Conservation (phyloP, 2,888 invertebrate species). For the Neoaliturus tenellus region DNA sequence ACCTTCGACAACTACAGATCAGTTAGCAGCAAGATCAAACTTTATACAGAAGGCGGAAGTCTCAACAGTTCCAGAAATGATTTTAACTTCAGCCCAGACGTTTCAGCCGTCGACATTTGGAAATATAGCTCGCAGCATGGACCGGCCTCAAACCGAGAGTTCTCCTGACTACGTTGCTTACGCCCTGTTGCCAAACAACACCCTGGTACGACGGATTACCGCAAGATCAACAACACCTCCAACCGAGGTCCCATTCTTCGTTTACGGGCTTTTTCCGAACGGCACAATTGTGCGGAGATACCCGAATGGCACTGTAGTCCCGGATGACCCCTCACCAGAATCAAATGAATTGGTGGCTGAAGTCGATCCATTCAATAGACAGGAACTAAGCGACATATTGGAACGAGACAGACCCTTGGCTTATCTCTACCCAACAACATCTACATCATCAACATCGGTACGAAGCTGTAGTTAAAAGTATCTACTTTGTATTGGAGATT, state of each 20-base stretch:
- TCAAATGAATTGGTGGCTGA: conserved; percentile 64
- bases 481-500: too few species aligned
- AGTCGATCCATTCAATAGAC: conserved; percentile 61
- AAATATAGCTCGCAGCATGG: conserved; percentile 58
- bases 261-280: conserved; percentile 86
- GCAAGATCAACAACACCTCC: conserved; percentile 80
- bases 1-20: conserved; percentile 59
- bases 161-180: conserved; percentile 78
- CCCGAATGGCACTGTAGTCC: conserved; percentile 87
- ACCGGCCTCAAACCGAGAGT: conserved; percentile 22
- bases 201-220: conserved; percentile 85
- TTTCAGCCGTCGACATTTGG: conserved; percentile 59
- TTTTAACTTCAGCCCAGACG: conserved; percentile 59
- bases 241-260: conserved; percentile 82
- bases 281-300: conserved; percentile 87
- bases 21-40: conserved; percentile 62
- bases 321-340: conserved; percentile 72
- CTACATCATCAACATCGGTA: conserved; percentile 49
- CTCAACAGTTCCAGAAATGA: conserved; percentile 61
- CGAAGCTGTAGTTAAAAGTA: conserved; percentile 10
- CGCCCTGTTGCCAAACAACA: conserved; percentile 86
- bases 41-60: background rate
- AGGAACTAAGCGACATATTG: conserved; percentile 61
- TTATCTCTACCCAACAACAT: conserved; percentile 61
- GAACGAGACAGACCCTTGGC: conserved; percentile 64